These are phyloP conservation scores for Melanerpes aurifrons DNA, from an alignment of 2,113 vertebrate species.

Conservation along the genomic window DNA sequence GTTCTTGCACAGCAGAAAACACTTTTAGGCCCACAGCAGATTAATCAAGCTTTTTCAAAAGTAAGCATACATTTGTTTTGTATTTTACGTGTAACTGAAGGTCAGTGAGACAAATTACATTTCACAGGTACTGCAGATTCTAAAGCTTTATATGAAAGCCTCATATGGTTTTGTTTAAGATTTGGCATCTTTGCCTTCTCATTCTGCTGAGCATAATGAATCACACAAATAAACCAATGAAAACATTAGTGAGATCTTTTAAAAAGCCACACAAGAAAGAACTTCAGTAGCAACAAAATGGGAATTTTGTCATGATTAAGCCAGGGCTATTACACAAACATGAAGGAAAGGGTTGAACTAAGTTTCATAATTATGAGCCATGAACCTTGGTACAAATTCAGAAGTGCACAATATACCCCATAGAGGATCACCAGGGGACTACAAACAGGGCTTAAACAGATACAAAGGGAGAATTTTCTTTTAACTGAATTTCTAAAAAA, in stretches of 20 bases:
- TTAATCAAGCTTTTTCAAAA: slow-evolving; percentile 6
- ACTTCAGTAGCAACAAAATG: neutral
- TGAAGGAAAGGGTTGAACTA: neutral
- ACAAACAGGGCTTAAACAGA: neutral
- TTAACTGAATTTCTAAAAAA: neutral
- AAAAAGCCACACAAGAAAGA: neutral
- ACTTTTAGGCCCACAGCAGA: neutral
- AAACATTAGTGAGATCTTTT: neutral
- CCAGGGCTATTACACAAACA: neutral
- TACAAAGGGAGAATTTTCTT: neutral
- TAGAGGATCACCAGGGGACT: neutral
- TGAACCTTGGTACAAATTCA: neutral
- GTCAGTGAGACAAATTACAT: neutral
- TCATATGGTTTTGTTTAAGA: neutral
- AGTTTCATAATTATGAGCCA: neutral
- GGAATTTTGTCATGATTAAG: neutral
- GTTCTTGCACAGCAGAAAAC: neutral
- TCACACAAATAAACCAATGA: neutral
- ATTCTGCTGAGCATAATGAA: neutral
- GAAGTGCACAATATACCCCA: neutral
- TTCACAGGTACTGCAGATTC: neutral
- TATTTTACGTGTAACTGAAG: neutral
- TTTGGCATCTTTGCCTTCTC: neutral
- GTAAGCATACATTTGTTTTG: neutral
- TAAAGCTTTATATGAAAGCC: neutral